Evolutionary conservation across 2,888 invertebrate species (phyloP).

Genomic region (Anthoptus insignis): DNA sequence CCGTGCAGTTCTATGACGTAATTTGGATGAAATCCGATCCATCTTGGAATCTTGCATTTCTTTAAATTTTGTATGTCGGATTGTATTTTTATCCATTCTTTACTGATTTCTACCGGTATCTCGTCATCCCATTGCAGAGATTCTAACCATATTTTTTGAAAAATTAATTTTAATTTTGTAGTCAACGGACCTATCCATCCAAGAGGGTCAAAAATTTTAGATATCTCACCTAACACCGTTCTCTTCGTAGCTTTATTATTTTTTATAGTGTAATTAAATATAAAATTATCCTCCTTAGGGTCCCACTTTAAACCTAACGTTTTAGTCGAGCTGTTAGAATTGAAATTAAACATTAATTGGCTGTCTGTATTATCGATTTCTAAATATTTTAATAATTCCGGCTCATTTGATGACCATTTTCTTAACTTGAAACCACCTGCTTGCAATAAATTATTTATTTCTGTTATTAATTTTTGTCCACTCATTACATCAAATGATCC

Average conservation of each 20-base stretch:
- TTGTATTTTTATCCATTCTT: not conserved
- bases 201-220: not conserved
- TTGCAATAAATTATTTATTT: not conserved
- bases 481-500: not conserved
- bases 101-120: not conserved
- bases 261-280: not conserved
- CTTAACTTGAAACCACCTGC: slow-evolving; percentile 13
- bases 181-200: not conserved
- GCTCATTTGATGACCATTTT: slow-evolving; percentile 18
- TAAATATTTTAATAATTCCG: not conserved
- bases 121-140: not conserved
- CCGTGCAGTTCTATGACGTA: not conserved
- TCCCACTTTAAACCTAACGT: slow-evolving; percentile 22
- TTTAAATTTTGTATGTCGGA: not conserved
- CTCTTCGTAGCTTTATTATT: not conserved
- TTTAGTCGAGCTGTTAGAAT: slow-evolving; percentile 7
- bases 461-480: not conserved
- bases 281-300: not conserved
- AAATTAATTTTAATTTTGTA: not conserved
- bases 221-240: not conserved
- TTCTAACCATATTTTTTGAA: not conserved
- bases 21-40: not conserved
- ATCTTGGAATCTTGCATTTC: not conserved
- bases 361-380: too few relatives aligned
- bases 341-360: not conserved